Conservation (phyloP, 2,888 invertebrate species). For the Junonia oenone region DNA sequence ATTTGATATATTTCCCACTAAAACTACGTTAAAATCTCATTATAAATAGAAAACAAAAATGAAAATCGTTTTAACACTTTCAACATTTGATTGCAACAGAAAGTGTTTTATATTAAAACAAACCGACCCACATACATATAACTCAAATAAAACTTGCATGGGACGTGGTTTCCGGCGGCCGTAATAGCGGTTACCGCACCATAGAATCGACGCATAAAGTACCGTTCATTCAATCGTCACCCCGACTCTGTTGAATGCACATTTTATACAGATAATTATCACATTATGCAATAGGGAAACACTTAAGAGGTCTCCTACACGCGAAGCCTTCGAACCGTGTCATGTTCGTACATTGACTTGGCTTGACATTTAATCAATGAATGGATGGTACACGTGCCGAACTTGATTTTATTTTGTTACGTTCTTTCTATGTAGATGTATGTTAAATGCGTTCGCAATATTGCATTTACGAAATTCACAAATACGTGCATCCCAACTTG, state of each 20-base stretch:
- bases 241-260: conserved; percentile 14
- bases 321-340: conserved; percentile 32
- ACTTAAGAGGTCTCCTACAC: conserved; percentile 31
- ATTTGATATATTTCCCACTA: too few relatives aligned
- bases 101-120: conserved; percentile 27
- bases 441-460: background rate
- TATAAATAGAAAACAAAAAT: background rate
- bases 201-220: conserved; percentile 34
- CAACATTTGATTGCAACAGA: conserved; percentile 22
- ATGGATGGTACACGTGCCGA: conserved; percentile 21
- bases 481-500: background rate
- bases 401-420: background rate
- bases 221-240: conserved; percentile 32
- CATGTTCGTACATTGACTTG: conserved; percentile 31
- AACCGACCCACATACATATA: conserved; percentile 50
- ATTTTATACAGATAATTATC: conserved; percentile 27
- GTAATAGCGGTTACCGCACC: conserved; percentile 31
- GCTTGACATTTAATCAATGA: conserved; percentile 27
- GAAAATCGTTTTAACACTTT: background rate
- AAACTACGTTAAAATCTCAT: too few relatives aligned
- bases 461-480: background rate
- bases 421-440: background rate
- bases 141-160: conserved; percentile 43
- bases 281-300: conserved; percentile 34
- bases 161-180: conserved; percentile 57